Evolutionary conservation across 2,797 vertebrate genomes (phyloP).

Genomic region (Triplophysa bombifrons): DNA sequence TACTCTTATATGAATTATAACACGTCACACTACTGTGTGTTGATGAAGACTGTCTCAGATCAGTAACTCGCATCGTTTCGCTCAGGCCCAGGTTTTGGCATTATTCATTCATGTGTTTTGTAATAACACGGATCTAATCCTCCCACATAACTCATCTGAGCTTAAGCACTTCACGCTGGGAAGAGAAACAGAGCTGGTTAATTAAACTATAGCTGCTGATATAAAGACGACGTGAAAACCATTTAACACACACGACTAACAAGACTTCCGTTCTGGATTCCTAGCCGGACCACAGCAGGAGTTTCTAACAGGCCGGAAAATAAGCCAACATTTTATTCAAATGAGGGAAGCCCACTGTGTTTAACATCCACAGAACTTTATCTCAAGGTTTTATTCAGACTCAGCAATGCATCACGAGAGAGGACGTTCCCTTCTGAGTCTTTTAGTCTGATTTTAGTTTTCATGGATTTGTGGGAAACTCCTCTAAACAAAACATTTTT

Average conservation of each 20-base stretch:
- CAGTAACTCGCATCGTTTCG: too few relatives aligned
- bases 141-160: slow-evolving; percentile 50
- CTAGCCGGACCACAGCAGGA: slow-evolving; percentile 23
- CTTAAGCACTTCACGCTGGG: slow-evolving; percentile 34
- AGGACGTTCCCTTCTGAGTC: too few relatives aligned
- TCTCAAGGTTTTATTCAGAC: background rate
- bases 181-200: slow-evolving; percentile 34
- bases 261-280: slow-evolving; percentile 44
- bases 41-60: background rate
- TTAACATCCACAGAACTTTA: background rate
- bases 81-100: slow-evolving; percentile 50
- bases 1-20: background rate
- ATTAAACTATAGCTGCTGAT: slow-evolving; percentile 49
- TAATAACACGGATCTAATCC: slow-evolving; percentile 55
- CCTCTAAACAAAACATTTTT: too few relatives aligned
- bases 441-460: too few relatives aligned
- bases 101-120: slow-evolving; percentile 50
- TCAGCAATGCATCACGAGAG: too few relatives aligned
- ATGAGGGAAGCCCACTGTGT: slow-evolving; percentile 14
- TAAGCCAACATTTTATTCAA: slow-evolving; percentile 35
- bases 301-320: slow-evolving; percentile 11
- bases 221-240: slow-evolving; percentile 17
- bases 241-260: slow-evolving; percentile 10
- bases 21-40: too few relatives aligned
- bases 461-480: background rate